Evolutionary conservation across 2,888 invertebrate genomes (phyloP).

Genomic region (Antheraea assamensis): DNA sequence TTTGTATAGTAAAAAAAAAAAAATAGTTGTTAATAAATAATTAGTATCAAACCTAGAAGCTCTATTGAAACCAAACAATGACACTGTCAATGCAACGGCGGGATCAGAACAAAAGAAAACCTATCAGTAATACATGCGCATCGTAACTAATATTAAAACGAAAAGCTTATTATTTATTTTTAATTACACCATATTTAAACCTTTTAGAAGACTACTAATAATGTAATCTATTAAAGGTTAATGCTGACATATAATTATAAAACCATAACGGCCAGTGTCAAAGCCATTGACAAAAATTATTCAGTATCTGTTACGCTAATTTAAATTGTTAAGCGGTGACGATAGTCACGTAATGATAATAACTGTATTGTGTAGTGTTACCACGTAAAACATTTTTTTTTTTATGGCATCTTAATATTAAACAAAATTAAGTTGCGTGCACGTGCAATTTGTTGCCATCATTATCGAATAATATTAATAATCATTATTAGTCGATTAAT

Average conservation of each 20-base stretch:
- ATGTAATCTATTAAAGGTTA: background rate
- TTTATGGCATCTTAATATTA: background rate
- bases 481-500: no score
- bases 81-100: no score
- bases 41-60: no score
- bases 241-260: background rate
- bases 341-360: conserved; percentile 46
- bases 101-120: no score
- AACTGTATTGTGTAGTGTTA: conserved; percentile 33
- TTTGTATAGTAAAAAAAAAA: no score
- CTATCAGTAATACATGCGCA: background rate
- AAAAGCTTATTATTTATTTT: background rate
- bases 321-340: conserved; percentile 46
- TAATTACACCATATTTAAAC: background rate
- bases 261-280: background rate
- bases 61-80: no score
- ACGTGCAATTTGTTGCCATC: no score
- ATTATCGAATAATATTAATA: no score
- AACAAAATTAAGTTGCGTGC: background rate
- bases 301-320: conserved; percentile 40
- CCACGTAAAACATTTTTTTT: conserved; percentile 31
- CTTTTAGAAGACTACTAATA: background rate
- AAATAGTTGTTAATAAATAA: no score
- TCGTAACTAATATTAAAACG: background rate
- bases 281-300: conserved; percentile 31